Base-by-base conservation (phyloP, 2,888 invertebrate genomes). In the Drosophila longiperda region DNA sequence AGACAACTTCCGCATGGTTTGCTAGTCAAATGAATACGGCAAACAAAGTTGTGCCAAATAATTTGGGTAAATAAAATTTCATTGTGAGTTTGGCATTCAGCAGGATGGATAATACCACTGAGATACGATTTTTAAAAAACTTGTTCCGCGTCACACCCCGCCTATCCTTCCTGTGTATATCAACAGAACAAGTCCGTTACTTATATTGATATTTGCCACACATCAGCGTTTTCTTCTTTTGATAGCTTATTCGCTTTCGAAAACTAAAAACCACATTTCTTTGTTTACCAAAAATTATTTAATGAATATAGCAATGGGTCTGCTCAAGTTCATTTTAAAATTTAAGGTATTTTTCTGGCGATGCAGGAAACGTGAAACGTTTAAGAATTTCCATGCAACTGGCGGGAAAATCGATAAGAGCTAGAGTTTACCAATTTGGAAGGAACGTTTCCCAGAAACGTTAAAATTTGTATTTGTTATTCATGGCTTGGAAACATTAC, bases 1-100 rank as follows among this genome's bases (percentile, higher is more conserved):
- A n/a, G 42, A 26, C 54, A 52, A 61, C 84, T 83, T 87, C 82
- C 84, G 84, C 87, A 58, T 87, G 78, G 73, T 57, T 75, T 59
- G 61, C 60, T 63, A 34, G 57, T 63, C 67, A 80, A 81, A 82
- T 84, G 64, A 73, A 54, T 73, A 87, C 53, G 38, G 79, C 71
- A 87, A 83, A 83, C 59, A 87, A 40, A 50, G 66, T 68, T 83
- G 80, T 83, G 83, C 67, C 83, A 83, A 86, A 83, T 80, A 73
- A 36, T 68, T 75, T 59, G 29, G 38, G 84, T 62, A 87, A 83
- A 87, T 57, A 87, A 42, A 48, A 50, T 57, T 67, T 78, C 75
- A 83, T 87, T 83, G 65, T 73, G 68, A 66, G 40, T 52, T 57
- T 38, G 38, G 7, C 29, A 59, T 57, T 40, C 36, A 38, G 34